Evolutionary conservation across 2,797 vertebrate species (phyloP), one percentile per base, ranked within the genome.

Genomic region (Lepus townsendii): DNA sequence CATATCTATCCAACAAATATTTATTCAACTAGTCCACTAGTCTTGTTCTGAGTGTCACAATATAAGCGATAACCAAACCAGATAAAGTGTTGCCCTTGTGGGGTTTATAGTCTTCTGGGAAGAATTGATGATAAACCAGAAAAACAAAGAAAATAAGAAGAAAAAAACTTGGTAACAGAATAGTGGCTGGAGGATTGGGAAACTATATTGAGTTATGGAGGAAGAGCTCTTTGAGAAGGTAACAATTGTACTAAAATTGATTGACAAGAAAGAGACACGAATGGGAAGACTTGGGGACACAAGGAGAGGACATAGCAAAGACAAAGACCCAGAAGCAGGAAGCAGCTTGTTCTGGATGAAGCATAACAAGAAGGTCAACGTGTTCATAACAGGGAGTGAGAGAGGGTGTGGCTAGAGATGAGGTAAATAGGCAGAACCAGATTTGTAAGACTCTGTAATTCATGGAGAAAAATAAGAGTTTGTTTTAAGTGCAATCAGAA

Each of bases 91-190:
- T 92, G 32, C 3, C 24, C 0, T 71, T 50, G 52, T 79, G 57
- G 30, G n/a, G 11, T 5, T 80, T 68, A 71, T 32, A 80, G 27
- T 92, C 66, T 93, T 57, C 14, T 68, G 9, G 24, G 75, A 6
- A 3, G 50, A 88, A 73, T 2, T 68, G 65, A 92, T 7, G 71
- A 90, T 82, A 66, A 80, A 93, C 26, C 26, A 79, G 6, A 6
- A 94, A 73, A 19, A 50, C 19, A 83, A 88, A 76, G 50, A 54
- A 72, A 92, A 24, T 47, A 57, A 38, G 0, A 12, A 91, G 84
- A 57, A 73, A 96, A 90, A 91, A 93, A n/a, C 14, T 52, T 12
- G 42, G 35, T 88, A 72, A 86, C 62, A 60, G 79, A 80, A 87
- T 38, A 88, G 24, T 54, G 63, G 71, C 38, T 93, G 32, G 12